phyloP scores from a whole-genome alignment of 1,140 invertebrate species.

The Musca vetustissima region DNA sequence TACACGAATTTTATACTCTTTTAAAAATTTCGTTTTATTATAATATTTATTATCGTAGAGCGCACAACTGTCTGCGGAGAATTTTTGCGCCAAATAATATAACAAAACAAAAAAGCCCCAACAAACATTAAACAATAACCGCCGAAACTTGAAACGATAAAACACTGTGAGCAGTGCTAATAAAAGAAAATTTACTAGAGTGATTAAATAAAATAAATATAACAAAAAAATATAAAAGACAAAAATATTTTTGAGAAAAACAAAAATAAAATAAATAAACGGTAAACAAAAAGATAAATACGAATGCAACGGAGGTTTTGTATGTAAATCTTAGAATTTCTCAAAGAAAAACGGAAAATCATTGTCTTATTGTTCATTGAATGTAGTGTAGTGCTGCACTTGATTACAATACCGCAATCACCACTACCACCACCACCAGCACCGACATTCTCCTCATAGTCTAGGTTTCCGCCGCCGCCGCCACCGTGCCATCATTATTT shows the following conservation, averaged over 20 bases:
- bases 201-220: constrained; percentile 16
- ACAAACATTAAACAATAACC: not conserved
- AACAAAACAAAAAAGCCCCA: constrained; percentile 4
- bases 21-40: constrained; percentile 57
- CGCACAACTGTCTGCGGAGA: constrained; percentile 55
- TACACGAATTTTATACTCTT: constrained; percentile 57
- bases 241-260: constrained; percentile 10
- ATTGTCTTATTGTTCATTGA: constrained; percentile 51
- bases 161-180: not conserved
- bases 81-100: constrained; percentile 21
- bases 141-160: not conserved
- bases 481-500: not conserved
- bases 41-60: constrained; percentile 57
- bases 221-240: constrained; percentile 14
- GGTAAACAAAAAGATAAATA: not conserved
- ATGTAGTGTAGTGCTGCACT: constrained; percentile 38
- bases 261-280: not conserved
- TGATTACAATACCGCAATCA: not conserved
- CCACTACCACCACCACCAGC: not conserved
- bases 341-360: constrained; percentile 16
- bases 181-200: not conserved
- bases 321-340: not conserved
- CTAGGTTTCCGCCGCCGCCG: not conserved
- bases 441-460: not conserved
- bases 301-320: not conserved